Evolutionary conservation across 2,113 vertebrate species (phyloP), one percentile per base, ranked within the genome.

Genomic region (Pelobates fuscus): DNA sequence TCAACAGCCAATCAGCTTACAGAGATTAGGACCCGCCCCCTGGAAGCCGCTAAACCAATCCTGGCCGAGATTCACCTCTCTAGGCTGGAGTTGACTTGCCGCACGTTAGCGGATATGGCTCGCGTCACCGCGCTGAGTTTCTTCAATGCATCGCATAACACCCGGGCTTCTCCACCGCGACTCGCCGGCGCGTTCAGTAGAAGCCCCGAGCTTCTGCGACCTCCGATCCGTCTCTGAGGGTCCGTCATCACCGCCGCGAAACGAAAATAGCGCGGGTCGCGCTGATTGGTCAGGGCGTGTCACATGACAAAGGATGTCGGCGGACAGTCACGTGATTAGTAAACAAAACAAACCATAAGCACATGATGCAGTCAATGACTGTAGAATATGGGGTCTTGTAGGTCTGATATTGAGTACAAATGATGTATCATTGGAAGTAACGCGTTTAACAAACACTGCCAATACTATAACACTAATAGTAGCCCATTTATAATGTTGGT

Each of bases 61-160:
- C 32, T 10, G 5, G 10, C 5, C 5, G 5, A 37, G 10, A 27
- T 4, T 17, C 37, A 78, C 79, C 79, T 70, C 41, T 78, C 79
- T 26, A 80, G 52, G 25, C n/a, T 37, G 15, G 2, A 30, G 44
- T 80, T 78, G 21, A 78, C 57, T 2, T 73, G 41, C 0, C 30
- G 65, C 46, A 80, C 11, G 27, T 80, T 80, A 17, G 24, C n/a
- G 5, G 65, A 70, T 23, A 80, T 63, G 1, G 59, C 59, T 5
- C 65, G 24, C 18, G 79, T 66, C 8, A 74, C 59, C 2, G 20
- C 10, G 7, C 37, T 74, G 3, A 80, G 65, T 32, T 71, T 67
- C 7, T 14, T 5, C 20, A 80, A 29, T 6, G 70, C 75, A 0
- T 77, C 71, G 3, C 17, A 24, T 23, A 78, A 41, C 15, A 59